Evolutionary conservation across 1,140 invertebrate species (phyloP).

Genomic region (Zaprionus davidi): DNA sequence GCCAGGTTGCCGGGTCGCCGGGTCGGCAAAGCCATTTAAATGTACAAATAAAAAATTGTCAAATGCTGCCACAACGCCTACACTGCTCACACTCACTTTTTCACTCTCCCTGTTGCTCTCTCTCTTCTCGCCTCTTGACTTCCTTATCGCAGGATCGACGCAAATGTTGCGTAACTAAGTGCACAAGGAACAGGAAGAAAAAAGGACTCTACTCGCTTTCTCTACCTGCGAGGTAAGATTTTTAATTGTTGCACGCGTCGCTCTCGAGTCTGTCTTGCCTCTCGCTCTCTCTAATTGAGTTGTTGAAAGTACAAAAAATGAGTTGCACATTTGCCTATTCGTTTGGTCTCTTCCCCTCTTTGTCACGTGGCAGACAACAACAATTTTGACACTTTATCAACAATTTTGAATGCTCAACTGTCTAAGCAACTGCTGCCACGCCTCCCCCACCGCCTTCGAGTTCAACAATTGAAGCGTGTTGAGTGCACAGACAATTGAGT

Average conservation of each 20-base stretch:
- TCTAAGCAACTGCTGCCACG: conserved; percentile 27
- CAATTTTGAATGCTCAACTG: conserved; percentile 54
- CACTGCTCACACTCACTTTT: conserved; percentile 1
- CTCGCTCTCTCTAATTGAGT: conserved; percentile 64
- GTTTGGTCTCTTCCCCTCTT: not conserved
- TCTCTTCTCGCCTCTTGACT: not conserved
- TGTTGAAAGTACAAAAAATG: conserved; percentile 44
- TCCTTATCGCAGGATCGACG: conserved; percentile 47
- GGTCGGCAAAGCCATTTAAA: conserved; percentile 64
- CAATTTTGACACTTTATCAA: conserved; percentile 68
- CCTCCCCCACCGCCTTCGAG: not conserved
- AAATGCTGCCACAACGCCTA: conserved; percentile 68
- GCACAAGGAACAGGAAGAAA: conserved; percentile 24
- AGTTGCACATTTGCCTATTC: conserved; percentile 36
- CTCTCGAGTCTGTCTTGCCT: conserved; percentile 14
- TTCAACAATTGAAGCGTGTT: conserved; percentile 61
- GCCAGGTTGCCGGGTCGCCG: not conserved
- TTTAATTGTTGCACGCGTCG: conserved; percentile 58
- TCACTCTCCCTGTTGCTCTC: not conserved
- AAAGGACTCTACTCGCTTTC: conserved; percentile 11
- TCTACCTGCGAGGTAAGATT: conserved; percentile 67
- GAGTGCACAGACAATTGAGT: conserved; percentile 50
- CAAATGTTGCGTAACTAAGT: conserved; percentile 82
- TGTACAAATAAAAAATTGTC: conserved; percentile 76
- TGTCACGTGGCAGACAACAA: conserved; percentile 37